Conservation (phyloP, 2,888 invertebrate genomes). For the Coenonympha glycerion region DNA sequence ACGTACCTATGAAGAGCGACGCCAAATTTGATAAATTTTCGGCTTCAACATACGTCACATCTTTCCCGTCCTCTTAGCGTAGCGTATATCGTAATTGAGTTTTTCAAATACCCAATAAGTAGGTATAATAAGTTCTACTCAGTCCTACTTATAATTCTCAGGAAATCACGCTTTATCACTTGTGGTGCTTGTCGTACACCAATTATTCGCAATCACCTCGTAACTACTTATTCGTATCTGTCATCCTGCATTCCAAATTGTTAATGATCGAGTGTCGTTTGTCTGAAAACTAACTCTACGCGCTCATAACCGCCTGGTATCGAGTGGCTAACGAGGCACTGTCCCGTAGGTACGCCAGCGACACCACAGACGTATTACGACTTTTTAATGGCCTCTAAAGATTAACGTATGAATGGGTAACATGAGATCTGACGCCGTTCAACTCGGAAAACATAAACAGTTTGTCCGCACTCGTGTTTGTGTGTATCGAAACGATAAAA, state of each 20-base stretch:
- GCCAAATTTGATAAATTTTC: no score
- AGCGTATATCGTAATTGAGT: no score
- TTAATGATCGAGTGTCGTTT: slow-evolving; percentile 41
- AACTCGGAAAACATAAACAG: slow-evolving; percentile 65
- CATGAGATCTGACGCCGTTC: slow-evolving; percentile 57
- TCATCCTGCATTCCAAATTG: slow-evolving; percentile 43
- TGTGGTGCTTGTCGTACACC: neutral
- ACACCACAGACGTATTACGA: slow-evolving; percentile 58
- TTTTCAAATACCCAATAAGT: no score
- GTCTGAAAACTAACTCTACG: slow-evolving; percentile 41
- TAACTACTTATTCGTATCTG: no score
- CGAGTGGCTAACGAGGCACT: slow-evolving; percentile 70
- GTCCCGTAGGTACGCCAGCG: slow-evolving; percentile 63
- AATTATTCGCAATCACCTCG: slow-evolving; percentile 7
- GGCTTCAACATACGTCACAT: no score
- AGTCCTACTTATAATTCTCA: no score
- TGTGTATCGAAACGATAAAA: slow-evolving; percentile 54
- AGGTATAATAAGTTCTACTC: no score
- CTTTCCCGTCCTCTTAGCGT: no score
- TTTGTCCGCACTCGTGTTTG: slow-evolving; percentile 45
- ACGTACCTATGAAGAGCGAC: no score
- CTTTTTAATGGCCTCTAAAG: slow-evolving; percentile 69
- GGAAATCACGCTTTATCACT: no score
- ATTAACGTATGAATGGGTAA: slow-evolving; percentile 72
- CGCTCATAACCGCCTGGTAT: slow-evolving; percentile 65